Base-by-base conservation (phyloP, 2,888 invertebrate genomes). In the Monopis laevigella region DNA sequence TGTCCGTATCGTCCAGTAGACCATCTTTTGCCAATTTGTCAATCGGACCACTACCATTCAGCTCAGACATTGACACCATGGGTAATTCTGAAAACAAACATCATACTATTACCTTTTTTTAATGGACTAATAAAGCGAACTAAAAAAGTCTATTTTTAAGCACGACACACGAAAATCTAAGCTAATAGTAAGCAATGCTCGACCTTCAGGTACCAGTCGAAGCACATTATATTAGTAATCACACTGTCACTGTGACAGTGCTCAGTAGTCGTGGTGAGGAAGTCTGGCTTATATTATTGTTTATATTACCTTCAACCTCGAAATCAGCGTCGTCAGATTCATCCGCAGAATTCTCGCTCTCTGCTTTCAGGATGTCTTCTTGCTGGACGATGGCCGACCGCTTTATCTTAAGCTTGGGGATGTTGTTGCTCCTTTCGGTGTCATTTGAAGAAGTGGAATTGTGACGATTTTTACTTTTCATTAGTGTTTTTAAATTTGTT, bases 11-110 rank as follows among this genome's bases (percentile, higher is more conserved):
- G 2, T 47, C 65, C 2, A 78, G 53, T 12, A 78, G 52, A 39
- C 75, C 77, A 19, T 69, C 70, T 50, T 72, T 77, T 10, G 66
- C 71, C 6, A 75, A 54, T 41, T 71, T 66, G 6, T 54, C 55
- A 2, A 62, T 12, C 1, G 27, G 52, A 19, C 54, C 50, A 16
- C 56, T 64, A 2, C 77, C 77, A 36, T 78, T 78, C 10, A 74
- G 47, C 2, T 54, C 61, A 5, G 66, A 12, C 18, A 70, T 8
- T 1, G 58, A 39, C 3, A 74, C 59, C 35, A 56, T 35, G 10
- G 75, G 73, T 41, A 77, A 45, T 43, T 77, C 75, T 74, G 55
- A 3, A 29, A 40, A 26, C 24, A 39, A 26, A 27, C 13, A 4
- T 12, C 5, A n/a, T n/a, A n/a, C n/a, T n/a, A n/a, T n/a, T n/a